Conservation (phyloP, 2,888 invertebrate species). For the Pammene fasciana region DNA sequence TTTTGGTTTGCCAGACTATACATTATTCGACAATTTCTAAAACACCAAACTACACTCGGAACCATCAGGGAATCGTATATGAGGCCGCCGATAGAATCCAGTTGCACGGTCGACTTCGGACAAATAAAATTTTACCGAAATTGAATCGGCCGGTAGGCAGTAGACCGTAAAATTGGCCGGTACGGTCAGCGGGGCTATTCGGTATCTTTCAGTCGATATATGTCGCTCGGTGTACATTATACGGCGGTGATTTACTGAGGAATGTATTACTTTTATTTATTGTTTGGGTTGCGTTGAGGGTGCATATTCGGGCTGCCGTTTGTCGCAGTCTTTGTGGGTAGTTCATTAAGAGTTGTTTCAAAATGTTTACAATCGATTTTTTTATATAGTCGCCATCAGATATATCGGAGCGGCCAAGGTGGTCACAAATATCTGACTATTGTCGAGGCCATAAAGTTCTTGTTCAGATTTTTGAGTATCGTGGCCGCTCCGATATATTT, state of each 20-base stretch:
- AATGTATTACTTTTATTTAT: constrained; percentile 22
- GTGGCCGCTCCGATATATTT: too few species aligned
- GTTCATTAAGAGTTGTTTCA: too few species aligned
- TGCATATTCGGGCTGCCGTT: neutral
- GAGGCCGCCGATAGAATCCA: constrained; percentile 72
- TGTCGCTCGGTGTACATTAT: constrained; percentile 25
- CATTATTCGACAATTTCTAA: constrained; percentile 45
- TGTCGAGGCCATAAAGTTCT: too few species aligned
- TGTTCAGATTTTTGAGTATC: too few species aligned
- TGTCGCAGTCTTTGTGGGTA: neutral
- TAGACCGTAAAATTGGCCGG: constrained; percentile 80
- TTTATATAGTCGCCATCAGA: too few species aligned
- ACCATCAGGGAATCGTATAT: constrained; percentile 58
- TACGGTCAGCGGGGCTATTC: constrained; percentile 66
- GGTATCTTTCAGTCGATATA: constrained; percentile 58
- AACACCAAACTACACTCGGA: constrained; percentile 51
- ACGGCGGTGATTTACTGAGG: constrained; percentile 24
- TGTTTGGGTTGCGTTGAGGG: constrained; percentile 14
- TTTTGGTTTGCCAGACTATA: too few species aligned
- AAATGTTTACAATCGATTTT: too few species aligned
- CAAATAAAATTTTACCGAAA: constrained; percentile 81
- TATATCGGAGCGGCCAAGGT: too few species aligned
- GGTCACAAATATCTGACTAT: too few species aligned
- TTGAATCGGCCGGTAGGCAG: constrained; percentile 77
- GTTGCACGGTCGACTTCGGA: constrained; percentile 71